phyloP scores from a whole-genome alignment of 2,113 vertebrate species.

The Misgurnus mizolepis region DNA sequence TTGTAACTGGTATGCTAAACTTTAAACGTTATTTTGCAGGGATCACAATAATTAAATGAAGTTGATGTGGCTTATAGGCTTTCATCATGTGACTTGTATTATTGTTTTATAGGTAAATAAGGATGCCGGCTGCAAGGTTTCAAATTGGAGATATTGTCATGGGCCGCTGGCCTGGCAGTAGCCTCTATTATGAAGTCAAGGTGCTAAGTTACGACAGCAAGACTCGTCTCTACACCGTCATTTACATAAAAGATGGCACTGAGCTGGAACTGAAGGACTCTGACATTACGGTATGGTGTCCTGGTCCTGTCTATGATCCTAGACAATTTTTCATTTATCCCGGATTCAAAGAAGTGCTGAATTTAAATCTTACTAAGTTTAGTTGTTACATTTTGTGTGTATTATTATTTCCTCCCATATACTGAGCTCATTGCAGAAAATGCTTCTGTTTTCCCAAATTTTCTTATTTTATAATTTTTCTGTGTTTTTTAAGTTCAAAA shows the following conservation, averaged over 20 bases:
- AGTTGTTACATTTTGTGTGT: too few species aligned
- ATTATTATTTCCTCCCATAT: too few species aligned
- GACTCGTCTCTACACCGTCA: constrained; percentile 87
- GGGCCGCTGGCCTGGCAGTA: constrained; percentile 95
- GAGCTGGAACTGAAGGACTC: constrained; percentile 87
- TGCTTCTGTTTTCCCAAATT: too few species aligned
- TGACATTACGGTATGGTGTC: constrained; percentile 85
- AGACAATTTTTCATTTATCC: neutral
- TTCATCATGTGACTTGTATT: neutral
- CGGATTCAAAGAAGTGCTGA: neutral
- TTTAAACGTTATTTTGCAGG: too few species aligned
- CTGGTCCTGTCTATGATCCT: neutral
- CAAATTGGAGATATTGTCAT: constrained; percentile 87
- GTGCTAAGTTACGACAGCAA: constrained; percentile 76
- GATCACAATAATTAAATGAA: neutral
- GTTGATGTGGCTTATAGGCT: neutral
- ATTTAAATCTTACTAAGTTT: too few species aligned
- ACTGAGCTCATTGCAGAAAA: too few species aligned
- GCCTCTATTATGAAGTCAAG: constrained; percentile 90
- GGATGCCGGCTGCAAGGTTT: constrained; percentile 83
- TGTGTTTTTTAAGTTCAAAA: too few species aligned
- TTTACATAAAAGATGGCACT: constrained; percentile 92
- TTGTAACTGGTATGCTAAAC: neutral
- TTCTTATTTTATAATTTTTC: too few species aligned
- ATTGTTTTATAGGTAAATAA: constrained; percentile 18